These are phyloP conservation scores for Simalia tracyae DNA, from an alignment of 2,797 vertebrate genomes.

Conservation along the genomic window DNA sequence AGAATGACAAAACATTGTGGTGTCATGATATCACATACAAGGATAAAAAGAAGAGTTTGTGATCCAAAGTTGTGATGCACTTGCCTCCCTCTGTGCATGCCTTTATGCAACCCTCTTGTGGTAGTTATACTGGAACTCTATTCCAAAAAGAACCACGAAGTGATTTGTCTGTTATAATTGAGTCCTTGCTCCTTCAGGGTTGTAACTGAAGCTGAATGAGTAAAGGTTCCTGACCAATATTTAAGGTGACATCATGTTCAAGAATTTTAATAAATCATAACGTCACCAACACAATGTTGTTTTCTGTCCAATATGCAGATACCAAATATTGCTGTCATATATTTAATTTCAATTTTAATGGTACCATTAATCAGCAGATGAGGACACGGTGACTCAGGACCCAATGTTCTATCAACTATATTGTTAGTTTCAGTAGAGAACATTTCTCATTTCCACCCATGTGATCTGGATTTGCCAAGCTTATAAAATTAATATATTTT, in stretches of 20 bases:
- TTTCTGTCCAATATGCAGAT: background rate
- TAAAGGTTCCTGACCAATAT: background rate
- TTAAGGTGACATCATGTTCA: background rate
- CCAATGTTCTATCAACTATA: slow-evolving; percentile 11
- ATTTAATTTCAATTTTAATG: slow-evolving; percentile 27
- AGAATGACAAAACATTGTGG: background rate
- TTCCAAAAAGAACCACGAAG: background rate
- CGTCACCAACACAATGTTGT: background rate
- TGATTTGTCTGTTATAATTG: background rate
- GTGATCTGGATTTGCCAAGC: background rate
- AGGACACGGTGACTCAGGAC: slow-evolving; percentile 30
- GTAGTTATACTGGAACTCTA: background rate
- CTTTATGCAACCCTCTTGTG: background rate
- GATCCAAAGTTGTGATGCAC: too few species aligned
- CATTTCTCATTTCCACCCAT: slow-evolving; percentile 3
- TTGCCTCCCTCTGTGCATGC: background rate
- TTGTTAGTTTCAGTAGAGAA: slow-evolving; percentile 26
- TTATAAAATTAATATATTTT: background rate
- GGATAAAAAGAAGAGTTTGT: background rate
- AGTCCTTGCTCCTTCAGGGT: background rate
- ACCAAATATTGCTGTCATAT: slow-evolving; percentile 12
- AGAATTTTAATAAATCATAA: background rate
- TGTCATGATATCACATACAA: background rate
- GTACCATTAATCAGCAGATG: slow-evolving; percentile 56
- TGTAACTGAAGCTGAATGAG: background rate